Percentiles rank a stretch among this genome's conserved stretches.
Conservation (phyloP, 1,140 invertebrate species). For the Tribolium castaneum region DNA sequence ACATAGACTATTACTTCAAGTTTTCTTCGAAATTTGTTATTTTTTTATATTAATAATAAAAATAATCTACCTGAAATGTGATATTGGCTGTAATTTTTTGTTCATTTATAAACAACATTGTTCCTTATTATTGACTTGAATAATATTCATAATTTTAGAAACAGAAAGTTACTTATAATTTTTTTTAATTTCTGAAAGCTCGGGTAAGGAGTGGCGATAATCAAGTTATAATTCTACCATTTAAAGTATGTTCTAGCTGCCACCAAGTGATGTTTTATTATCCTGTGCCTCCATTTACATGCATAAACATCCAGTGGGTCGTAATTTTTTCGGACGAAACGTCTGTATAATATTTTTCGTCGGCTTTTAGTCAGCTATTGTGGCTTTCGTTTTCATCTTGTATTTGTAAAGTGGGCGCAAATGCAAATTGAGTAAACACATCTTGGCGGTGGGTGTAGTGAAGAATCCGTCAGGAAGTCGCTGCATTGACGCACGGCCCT, state of each 20-base stretch:
- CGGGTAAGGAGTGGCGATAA: too few relatives aligned
- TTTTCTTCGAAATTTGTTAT: too few relatives aligned
- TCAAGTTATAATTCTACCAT: neutral
- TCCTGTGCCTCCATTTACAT: neutral
- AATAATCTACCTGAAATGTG: too few relatives aligned
- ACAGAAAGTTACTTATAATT: too few relatives aligned
- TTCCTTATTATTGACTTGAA: too few relatives aligned
- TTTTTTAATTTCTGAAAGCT: too few relatives aligned
- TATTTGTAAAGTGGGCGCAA: neutral
- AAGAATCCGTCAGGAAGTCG: constrained; percentile 26
- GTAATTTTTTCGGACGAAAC: neutral
- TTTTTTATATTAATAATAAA: too few relatives aligned
- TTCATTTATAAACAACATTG: too few relatives aligned
- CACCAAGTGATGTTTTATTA: constrained; percentile 14
- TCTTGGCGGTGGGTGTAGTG: neutral
- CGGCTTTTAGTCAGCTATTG: neutral
- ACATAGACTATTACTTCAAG: too few relatives aligned
- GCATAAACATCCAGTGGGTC: neutral
- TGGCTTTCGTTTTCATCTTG: neutral
- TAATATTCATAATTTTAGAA: too few relatives aligned
- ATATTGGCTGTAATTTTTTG: too few relatives aligned
- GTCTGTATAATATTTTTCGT: constrained; percentile 11
- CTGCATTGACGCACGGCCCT: neutral
- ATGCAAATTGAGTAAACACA: constrained; percentile 24
- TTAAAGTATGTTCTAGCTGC: neutral